Evolutionary conservation across 2,113 vertebrate species (phyloP).

Genomic region (pig (Sus scrofa)): DNA sequence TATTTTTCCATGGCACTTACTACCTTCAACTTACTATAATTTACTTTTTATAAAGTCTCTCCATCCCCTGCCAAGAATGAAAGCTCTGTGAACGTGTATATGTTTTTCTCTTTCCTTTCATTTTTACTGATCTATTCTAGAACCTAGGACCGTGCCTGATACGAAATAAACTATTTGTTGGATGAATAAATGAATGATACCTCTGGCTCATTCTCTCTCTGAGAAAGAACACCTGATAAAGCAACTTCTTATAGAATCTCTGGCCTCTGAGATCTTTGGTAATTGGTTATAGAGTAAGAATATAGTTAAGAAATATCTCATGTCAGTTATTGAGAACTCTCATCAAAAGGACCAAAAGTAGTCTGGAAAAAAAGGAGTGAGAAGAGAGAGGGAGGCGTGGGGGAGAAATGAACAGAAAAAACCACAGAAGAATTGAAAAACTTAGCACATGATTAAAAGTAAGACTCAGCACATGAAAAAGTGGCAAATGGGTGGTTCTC

Average conservation of each 20-base stretch:
- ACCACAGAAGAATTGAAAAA: neutral
- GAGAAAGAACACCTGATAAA: neutral
- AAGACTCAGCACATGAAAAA: neutral
- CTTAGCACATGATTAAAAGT: neutral
- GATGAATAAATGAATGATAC: slow-evolving; percentile 18
- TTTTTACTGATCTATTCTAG: neutral
- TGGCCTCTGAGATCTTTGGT: neutral
- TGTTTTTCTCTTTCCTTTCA: neutral
- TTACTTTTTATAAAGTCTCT: slow-evolving; percentile 41
- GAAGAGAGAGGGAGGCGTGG: fast-evolving
- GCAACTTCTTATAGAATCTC: neutral
- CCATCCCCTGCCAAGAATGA: neutral
- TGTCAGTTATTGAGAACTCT: neutral
- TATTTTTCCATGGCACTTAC: neutral
- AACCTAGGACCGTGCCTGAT: neutral
- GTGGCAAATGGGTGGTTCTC: neutral
- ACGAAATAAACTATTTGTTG: neutral
- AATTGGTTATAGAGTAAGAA: slow-evolving; percentile 6
- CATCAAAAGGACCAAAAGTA: neutral
- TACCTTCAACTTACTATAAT: slow-evolving; percentile 1
- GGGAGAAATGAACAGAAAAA: neutral
- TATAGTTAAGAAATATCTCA: neutral
- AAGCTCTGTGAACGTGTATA: neutral
- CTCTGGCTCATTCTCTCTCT: neutral
- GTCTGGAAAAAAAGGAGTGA: neutral